Evolutionary conservation across 2,797 vertebrate genomes (phyloP).

Genomic region (Crocodylus rhombifer): DNA sequence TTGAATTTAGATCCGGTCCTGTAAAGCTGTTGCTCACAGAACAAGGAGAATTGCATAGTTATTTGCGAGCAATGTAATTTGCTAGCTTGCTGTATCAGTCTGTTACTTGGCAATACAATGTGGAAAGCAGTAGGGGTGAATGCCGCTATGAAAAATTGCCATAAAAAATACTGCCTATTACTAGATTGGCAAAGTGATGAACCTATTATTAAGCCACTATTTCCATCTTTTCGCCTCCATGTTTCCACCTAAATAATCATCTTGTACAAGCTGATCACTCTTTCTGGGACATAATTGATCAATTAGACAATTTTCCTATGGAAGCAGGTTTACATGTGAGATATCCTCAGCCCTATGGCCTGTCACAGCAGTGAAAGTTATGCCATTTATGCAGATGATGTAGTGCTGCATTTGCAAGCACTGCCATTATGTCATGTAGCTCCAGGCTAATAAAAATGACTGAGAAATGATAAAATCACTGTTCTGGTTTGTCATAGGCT

Average conservation of each 20-base stretch:
- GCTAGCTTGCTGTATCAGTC: neutral
- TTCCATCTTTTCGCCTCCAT: neutral
- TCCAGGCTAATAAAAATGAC: conserved; percentile 54
- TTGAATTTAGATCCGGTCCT: conserved; percentile 7
- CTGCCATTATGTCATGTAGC: conserved; percentile 48
- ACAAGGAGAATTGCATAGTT: neutral
- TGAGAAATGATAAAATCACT: conserved; percentile 65
- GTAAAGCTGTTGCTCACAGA: neutral
- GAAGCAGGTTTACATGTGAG: conserved; percentile 27
- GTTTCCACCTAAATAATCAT: conserved; percentile 3
- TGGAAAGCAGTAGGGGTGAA: neutral
- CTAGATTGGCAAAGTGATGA: conserved; percentile 1
- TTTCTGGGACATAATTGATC: conserved; percentile 51
- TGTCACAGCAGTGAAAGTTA: conserved; percentile 47
- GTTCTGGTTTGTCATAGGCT: conserved; percentile 58
- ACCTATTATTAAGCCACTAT: neutral
- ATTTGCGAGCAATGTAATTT: neutral
- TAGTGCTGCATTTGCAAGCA: conserved; percentile 13
- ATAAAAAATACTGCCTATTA: neutral
- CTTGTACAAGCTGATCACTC: conserved; percentile 1
- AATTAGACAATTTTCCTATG: neutral
- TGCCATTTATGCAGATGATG: conserved; percentile 51
- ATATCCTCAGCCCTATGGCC: neutral
- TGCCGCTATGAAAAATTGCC: neutral
- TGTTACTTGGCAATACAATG: neutral